Evolutionary conservation across 2,113 vertebrate genomes (phyloP).

Genomic region (Irena cyanogastra): DNA sequence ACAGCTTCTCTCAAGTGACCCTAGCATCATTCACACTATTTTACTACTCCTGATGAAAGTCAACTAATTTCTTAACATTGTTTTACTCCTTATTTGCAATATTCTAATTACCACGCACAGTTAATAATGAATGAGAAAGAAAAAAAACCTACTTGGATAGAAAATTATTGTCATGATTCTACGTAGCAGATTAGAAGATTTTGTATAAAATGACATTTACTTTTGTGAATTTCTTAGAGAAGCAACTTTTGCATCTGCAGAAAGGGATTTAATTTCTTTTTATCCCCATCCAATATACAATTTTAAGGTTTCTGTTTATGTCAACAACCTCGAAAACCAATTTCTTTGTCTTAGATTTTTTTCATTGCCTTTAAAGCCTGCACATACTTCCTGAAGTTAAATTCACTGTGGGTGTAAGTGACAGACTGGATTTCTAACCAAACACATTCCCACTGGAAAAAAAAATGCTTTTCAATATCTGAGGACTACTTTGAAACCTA

Average conservation of each 20-base stretch:
- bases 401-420: neutral
- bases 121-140: neutral
- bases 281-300: neutral
- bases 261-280: constrained; percentile 25
- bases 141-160: neutral
- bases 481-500: neutral
- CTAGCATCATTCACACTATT: neutral
- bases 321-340: constrained; percentile 7
- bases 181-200: neutral
- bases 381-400: neutral
- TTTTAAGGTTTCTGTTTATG: constrained; percentile 25
- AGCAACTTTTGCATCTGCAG: neutral
- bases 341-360: neutral
- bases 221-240: neutral
- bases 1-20: neutral
- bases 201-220: neutral
- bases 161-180: neutral
- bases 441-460: neutral
- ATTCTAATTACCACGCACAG: neutral
- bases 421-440: constrained; percentile 2
- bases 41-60: neutral
- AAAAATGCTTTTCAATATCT: neutral
- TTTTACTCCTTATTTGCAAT: neutral
- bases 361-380: neutral
- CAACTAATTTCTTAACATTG: neutral